Conservation (phyloP, 2,113 vertebrate species). For the Perca flavescens region DNA sequence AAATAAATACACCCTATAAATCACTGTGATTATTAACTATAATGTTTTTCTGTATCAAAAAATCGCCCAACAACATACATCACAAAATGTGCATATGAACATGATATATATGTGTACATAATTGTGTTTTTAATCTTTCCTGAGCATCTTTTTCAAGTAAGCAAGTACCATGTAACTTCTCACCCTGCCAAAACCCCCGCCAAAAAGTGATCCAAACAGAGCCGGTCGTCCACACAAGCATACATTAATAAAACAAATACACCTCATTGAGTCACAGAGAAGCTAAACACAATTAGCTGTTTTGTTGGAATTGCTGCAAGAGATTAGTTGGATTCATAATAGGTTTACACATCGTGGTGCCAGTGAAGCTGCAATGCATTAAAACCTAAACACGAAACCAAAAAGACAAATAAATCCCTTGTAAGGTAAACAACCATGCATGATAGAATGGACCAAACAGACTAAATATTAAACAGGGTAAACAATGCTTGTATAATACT, state of each 20-base stretch:
- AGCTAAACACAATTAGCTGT: constrained; percentile 75
- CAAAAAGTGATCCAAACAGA: constrained; percentile 33
- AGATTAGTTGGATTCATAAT: constrained; percentile 66
- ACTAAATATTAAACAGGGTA: constrained; percentile 50
- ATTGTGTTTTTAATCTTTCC: background rate
- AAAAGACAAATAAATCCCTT: constrained; percentile 68
- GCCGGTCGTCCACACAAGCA: constrained; percentile 48
- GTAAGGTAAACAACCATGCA: constrained; percentile 67
- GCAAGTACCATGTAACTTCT: constrained; percentile 3
- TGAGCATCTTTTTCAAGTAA: background rate
- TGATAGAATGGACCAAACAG: constrained; percentile 51
- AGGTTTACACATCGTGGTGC: constrained; percentile 75
- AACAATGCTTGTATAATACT: constrained; percentile 48
- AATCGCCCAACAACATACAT: background rate
- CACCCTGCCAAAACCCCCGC: background rate
- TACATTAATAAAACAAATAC: constrained; percentile 78
- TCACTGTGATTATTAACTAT: background rate
- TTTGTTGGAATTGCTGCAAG: constrained; percentile 65
- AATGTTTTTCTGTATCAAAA: background rate
- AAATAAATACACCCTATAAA: background rate
- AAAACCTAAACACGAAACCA: constrained; percentile 65
- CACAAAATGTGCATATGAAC: background rate
- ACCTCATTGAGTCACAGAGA: constrained; percentile 53
- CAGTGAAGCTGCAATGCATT: constrained; percentile 69
- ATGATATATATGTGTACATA: background rate